Base-by-base conservation (phyloP, 2,113 vertebrate genomes). In the Eulacestoma nigropectus region DNA sequence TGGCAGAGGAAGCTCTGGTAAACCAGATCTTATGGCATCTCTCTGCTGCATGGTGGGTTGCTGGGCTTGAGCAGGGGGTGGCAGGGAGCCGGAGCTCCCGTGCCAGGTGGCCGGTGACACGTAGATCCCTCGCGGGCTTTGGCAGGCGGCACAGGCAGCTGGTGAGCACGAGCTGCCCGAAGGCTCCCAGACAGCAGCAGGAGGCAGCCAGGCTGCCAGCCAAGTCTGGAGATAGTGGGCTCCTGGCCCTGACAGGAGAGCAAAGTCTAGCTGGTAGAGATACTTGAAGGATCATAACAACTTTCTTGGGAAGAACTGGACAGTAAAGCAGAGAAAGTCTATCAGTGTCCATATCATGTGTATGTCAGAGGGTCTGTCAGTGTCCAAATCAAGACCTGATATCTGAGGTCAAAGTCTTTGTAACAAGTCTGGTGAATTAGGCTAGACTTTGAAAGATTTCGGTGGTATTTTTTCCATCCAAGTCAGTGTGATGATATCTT, bases 141-240 rank as follows among this genome's bases (percentile, higher is more conserved):
- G 93, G 96, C 95, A 95, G 70, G 69, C 1, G 11, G 63, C 79
- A 57, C 60, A 72, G 77, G 85, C 93, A 97, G 94, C 90, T 97
- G 95, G 92, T 78, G 90, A 96, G 60, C 59, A 21, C 1, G 30
- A 90, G 91, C 42, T 89, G 92, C 82, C 93, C 8, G 2, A 83
- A 26, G 77, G 83, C 87, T 96, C 78, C 79, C 82, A 76, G 94
- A 87, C 56, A 96, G 90, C 72, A 95, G 95, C 46, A 75, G 94
- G 37, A 96, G 59, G 63, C 32, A 4, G 72, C 83, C 94, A 95
- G 91, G 79, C 93, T 93, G 50, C 74, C 82, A 95, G 92, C 90
- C 96, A 97, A 50, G 68, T 59, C 60, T 44, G 53, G 85, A 10
- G 70, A 68, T 18, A 76, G 62, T 35, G 13, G 37, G 33, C 64